These are phyloP conservation scores for Leptinotarsa haldemani DNA, from an alignment of 2,888 invertebrate genomes.

Conservation along the genomic window DNA sequence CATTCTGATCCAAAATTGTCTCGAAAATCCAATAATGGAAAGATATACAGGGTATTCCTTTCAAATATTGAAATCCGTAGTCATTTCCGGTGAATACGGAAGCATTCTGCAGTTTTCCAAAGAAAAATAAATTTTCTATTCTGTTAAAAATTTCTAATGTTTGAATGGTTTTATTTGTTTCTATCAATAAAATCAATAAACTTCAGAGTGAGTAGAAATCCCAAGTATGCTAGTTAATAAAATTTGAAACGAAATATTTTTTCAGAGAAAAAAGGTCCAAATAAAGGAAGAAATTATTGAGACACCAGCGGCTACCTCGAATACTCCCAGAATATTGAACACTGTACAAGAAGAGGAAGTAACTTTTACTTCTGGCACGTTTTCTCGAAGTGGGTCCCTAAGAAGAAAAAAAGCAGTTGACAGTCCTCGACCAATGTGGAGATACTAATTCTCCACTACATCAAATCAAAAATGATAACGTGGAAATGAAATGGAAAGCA, in stretches of 20 bases:
- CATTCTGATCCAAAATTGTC: no score
- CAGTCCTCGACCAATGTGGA: slow-evolving; percentile 58
- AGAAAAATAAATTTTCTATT: no score
- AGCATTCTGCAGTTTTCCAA: no score
- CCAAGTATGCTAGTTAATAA: background rate
- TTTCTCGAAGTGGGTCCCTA: slow-evolving; percentile 53
- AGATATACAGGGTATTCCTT: no score
- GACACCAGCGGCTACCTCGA: slow-evolving; percentile 16
- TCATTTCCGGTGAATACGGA: no score
- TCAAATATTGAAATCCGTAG: no score
- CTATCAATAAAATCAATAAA: no score
- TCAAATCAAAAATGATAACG: background rate
- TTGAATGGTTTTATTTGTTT: no score
- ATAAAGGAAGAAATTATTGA: slow-evolving; percentile 31
- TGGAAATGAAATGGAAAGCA: no score
- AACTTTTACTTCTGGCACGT: slow-evolving; percentile 53
- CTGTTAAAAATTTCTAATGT: no score
- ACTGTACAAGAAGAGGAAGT: slow-evolving; percentile 53
- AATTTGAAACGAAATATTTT: slow-evolving; percentile 4
- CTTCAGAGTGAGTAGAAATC: background rate
- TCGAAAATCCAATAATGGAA: no score
- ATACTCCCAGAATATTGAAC: slow-evolving; percentile 50
- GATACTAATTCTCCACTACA: slow-evolving; percentile 48
- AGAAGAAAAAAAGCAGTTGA: slow-evolving; percentile 48
- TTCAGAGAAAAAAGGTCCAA: slow-evolving; percentile 32